Conservation (phyloP, 1,140 invertebrate species). For the Hyphantria cunea region DNA sequence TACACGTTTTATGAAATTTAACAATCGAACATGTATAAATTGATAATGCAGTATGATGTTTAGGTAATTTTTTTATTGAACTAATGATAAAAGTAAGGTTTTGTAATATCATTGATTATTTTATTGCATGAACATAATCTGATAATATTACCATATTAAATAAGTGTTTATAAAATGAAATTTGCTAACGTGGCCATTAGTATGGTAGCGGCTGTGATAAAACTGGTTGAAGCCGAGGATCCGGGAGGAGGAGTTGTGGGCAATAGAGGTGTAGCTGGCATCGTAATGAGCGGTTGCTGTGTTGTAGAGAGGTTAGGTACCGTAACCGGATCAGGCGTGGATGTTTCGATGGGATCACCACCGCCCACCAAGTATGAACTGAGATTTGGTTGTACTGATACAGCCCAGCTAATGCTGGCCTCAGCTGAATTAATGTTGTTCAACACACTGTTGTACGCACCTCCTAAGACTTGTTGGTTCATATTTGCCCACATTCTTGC, state of each 20-base stretch:
- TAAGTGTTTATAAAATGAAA: conserved; percentile 21
- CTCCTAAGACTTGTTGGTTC: conserved; percentile 39
- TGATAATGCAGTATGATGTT: too few relatives aligned
- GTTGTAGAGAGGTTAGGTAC: conserved; percentile 20
- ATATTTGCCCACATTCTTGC: conserved; percentile 53
- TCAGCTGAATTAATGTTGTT: conserved; percentile 38
- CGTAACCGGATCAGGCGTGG: conserved; percentile 22
- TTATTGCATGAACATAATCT: too few relatives aligned
- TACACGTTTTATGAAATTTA: too few relatives aligned
- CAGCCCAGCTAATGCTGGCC: conserved; percentile 41
- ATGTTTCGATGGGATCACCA: conserved; percentile 27
- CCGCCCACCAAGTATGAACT: conserved; percentile 48
- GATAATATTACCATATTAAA: background rate
- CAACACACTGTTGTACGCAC: conserved; percentile 30
- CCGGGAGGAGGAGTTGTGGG: conserved; percentile 41
- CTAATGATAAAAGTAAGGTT: too few relatives aligned
- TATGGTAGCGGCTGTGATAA: conserved; percentile 1
- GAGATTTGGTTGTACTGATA: conserved; percentile 41
- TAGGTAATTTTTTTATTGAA: too few relatives aligned
- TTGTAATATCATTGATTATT: too few relatives aligned
- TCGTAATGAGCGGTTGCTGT: conserved; percentile 16
- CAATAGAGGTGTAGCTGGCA: conserved; percentile 36
- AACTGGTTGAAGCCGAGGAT: background rate
- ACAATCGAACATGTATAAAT: too few relatives aligned
- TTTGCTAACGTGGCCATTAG: conserved; percentile 32